Conservation (phyloP, 2,113 vertebrate genomes). For the Halichoeres trimaculatus region DNA sequence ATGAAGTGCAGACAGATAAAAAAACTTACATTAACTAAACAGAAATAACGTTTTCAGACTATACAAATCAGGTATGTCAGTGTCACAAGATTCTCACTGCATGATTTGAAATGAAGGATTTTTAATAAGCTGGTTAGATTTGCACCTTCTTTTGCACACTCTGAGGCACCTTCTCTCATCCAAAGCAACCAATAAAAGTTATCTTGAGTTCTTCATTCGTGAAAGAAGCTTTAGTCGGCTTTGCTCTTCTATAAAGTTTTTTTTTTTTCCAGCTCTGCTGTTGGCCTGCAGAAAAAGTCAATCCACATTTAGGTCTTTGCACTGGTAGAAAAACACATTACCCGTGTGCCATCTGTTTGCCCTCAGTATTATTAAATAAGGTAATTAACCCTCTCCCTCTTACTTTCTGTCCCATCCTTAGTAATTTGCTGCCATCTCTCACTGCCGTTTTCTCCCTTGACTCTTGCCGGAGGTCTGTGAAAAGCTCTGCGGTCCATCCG, state of each 20-base stretch:
- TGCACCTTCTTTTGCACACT: too few relatives aligned
- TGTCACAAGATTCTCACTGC: too few relatives aligned
- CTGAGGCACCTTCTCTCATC: too few relatives aligned
- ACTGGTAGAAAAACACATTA: not conserved
- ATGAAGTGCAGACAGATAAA: conserved; percentile 12
- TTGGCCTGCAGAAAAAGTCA: too few relatives aligned
- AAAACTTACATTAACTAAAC: conserved; percentile 2
- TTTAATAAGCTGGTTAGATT: too few relatives aligned
- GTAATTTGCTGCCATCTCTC: conserved; percentile 21
- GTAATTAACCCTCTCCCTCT: not conserved
- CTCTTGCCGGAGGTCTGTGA: conserved; percentile 22
- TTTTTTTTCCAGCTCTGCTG: not conserved
- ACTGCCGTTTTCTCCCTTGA: conserved; percentile 18
- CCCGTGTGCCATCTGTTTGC: not conserved
- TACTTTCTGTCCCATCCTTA: not conserved
- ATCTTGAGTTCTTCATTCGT: too few relatives aligned
- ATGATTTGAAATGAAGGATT: too few relatives aligned
- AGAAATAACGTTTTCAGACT: too few relatives aligned
- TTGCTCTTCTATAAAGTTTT: not conserved
- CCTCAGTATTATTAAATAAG: not conserved
- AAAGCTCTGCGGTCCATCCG: conserved; percentile 22
- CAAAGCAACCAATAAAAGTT: too few relatives aligned
- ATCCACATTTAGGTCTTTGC: not conserved
- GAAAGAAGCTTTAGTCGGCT: not conserved
- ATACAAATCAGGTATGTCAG: too few relatives aligned